Evolutionary conservation across 2,888 invertebrate genomes (phyloP).

Genomic region (Coelinius sp.): DNA sequence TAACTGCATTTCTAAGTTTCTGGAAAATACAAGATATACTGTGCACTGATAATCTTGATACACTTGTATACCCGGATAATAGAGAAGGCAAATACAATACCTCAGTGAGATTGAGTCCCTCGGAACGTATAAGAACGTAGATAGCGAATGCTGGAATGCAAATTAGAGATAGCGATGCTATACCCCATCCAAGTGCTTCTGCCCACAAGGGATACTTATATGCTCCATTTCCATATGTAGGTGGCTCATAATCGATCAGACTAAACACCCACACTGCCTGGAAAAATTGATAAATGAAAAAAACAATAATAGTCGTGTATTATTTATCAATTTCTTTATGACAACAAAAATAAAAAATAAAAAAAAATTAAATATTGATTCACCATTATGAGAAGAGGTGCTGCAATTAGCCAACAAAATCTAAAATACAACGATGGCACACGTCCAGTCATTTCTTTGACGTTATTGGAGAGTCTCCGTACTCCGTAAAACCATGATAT

Average conservation of each 20-base stretch:
- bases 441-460: slow-evolving; percentile 91
- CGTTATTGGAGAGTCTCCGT: slow-evolving; percentile 83
- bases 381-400: slow-evolving; percentile 84
- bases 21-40: slow-evolving; percentile 74
- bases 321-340: not conserved
- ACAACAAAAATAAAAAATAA: no score
- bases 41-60: no score
- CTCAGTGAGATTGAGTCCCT: slow-evolving; percentile 81
- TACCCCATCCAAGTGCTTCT: slow-evolving; percentile 88
- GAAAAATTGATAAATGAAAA: slow-evolving; percentile 33
- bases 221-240: slow-evolving; percentile 85
- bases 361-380: slow-evolving; percentile 54
- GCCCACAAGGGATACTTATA: slow-evolving; percentile 89
- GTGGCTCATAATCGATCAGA: slow-evolving; percentile 88
- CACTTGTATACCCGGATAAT: no score
- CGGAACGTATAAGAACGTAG: slow-evolving; percentile 79
- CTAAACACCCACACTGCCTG: slow-evolving; percentile 91
- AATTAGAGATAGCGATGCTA: slow-evolving; percentile 85
- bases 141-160: slow-evolving; percentile 89
- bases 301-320: no score
- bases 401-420: slow-evolving; percentile 87
- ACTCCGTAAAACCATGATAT: slow-evolving; percentile 95
- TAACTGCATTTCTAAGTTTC: slow-evolving; percentile 84
- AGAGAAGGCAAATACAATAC: no score
- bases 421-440: slow-evolving; percentile 86